These are phyloP conservation scores for Hoplodrina blanda DNA, from an alignment of 2,888 invertebrate genomes.

Conservation along the genomic window DNA sequence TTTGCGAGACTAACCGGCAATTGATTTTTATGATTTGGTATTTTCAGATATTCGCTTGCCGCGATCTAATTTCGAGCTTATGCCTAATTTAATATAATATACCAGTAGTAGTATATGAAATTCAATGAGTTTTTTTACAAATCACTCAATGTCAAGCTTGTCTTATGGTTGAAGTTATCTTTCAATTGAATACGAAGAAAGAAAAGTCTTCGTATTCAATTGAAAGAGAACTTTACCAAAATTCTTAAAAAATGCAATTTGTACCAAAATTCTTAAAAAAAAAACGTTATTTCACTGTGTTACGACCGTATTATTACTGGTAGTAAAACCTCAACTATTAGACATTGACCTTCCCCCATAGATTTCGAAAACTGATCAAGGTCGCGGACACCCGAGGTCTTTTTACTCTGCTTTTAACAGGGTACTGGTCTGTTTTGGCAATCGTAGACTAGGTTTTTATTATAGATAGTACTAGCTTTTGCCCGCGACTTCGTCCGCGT, in stretches of 20 bases:
- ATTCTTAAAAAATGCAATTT: constrained; percentile 8
- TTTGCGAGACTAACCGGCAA: too few species aligned
- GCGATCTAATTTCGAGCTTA: constrained; percentile 6
- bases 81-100: constrained; percentile 18
- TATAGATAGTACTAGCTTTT: too few species aligned
- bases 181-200: too few species aligned
- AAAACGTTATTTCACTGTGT: constrained; percentile 9
- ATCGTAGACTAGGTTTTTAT: too few species aligned
- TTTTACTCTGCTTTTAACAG: not conserved
- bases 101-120: constrained; percentile 5
- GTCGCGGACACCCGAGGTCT: constrained; percentile 15
- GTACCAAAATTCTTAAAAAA: not conserved
- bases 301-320: constrained; percentile 9
- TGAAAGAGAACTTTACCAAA: constrained; percentile 10
- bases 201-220: constrained; percentile 6
- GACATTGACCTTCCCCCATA: constrained; percentile 47
- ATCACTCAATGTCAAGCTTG: constrained; percentile 10
- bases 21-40: not conserved
- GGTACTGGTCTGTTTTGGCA: not conserved
- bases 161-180: too few species aligned
- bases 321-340: constrained; percentile 22
- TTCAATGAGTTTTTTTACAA: constrained; percentile 3
- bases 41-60: not conserved
- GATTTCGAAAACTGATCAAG: constrained; percentile 48
- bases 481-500: too few species aligned